Percentiles rank a stretch among this genome's conserved stretches.
Evolutionary conservation across 2,797 vertebrate species (phyloP).

Genomic region (Lutjanus campechanus): DNA sequence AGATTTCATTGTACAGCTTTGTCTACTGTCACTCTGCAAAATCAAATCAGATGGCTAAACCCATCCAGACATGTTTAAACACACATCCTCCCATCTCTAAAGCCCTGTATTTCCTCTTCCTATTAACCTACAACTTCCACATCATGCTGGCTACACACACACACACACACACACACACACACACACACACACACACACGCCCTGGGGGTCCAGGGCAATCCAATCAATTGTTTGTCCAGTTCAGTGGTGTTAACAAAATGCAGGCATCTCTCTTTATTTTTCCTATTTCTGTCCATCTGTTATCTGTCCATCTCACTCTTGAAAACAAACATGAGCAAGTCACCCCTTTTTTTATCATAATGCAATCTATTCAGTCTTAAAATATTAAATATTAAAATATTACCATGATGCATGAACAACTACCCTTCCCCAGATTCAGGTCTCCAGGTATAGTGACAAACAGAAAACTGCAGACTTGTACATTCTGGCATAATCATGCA

Average conservation of each 20-base stretch:
- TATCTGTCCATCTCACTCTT: constrained; percentile 12
- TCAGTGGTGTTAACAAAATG: constrained; percentile 42
- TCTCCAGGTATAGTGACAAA: not conserved
- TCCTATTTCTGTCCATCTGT: constrained; percentile 24
- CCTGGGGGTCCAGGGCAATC: constrained; percentile 48
- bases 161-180: constrained; percentile 7
- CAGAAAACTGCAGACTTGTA: not conserved
- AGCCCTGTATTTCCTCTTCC: constrained; percentile 39
- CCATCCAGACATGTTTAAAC: not conserved
- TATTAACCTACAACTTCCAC: constrained; percentile 47
- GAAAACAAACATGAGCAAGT: not conserved
- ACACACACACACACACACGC: constrained; percentile 9
- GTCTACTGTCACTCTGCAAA: not conserved
- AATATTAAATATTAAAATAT: not conserved
- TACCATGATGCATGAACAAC: not conserved
- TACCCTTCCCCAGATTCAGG: not conserved
- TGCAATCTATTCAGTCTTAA: not conserved
- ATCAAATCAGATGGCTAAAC: too few relatives aligned
- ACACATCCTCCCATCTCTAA: not conserved
- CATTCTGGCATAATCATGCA: not conserved
- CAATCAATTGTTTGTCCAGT: constrained; percentile 64
- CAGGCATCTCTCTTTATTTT: constrained; percentile 21
- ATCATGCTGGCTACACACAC: constrained; percentile 8
- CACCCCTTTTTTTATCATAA: not conserved
- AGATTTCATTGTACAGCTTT: not conserved